Evolutionary conservation across 35 echinoderm and acorn worm genomes (phyloP).

Genomic region (Chiridota heheva): DNA sequence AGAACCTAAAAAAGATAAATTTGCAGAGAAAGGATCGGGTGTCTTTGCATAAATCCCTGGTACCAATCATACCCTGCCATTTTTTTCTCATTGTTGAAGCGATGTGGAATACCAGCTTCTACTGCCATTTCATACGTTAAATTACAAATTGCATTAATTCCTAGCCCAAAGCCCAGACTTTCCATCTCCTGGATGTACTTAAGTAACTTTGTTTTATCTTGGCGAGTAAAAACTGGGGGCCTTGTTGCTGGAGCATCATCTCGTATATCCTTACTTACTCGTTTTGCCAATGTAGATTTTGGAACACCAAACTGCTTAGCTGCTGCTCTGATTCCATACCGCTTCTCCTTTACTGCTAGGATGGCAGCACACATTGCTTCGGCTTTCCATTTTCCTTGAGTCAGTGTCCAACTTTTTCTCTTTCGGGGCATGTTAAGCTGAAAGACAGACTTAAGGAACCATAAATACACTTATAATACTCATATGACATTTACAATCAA

Average conservation of each 20-base stretch:
- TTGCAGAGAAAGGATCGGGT: slow-evolving; percentile 7
- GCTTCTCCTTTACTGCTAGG: slow-evolving; percentile 10
- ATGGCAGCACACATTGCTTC: slow-evolving; percentile 7
- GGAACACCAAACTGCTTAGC: slow-evolving; percentile 33
- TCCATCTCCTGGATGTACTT: slow-evolving; percentile 41
- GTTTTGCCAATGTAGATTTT: slow-evolving; percentile 20
- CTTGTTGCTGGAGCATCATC: slow-evolving; percentile 22
- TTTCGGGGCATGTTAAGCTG: not conserved
- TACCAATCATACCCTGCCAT: slow-evolving; percentile 46
- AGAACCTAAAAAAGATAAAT: no score
- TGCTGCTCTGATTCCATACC: slow-evolving; percentile 1
- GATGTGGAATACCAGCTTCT: slow-evolving; percentile 12
- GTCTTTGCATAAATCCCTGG: not conserved
- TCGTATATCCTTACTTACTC: not conserved
- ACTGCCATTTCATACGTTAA: slow-evolving; percentile 47
- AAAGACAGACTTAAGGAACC: not conserved
- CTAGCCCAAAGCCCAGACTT: slow-evolving; percentile 20
- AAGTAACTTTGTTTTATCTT: slow-evolving; percentile 19
- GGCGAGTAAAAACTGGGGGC: slow-evolving; percentile 32
- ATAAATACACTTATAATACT: not conserved
- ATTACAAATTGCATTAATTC: slow-evolving; percentile 19
- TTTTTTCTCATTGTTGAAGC: slow-evolving; percentile 49
- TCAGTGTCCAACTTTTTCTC: not conserved
- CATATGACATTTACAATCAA: not conserved
- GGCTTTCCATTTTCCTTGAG: not conserved